Evolutionary conservation across 2,113 vertebrate species (phyloP), one percentile per base, ranked within the genome.

Genomic region (Syngnathoides biaculeatus): DNA sequence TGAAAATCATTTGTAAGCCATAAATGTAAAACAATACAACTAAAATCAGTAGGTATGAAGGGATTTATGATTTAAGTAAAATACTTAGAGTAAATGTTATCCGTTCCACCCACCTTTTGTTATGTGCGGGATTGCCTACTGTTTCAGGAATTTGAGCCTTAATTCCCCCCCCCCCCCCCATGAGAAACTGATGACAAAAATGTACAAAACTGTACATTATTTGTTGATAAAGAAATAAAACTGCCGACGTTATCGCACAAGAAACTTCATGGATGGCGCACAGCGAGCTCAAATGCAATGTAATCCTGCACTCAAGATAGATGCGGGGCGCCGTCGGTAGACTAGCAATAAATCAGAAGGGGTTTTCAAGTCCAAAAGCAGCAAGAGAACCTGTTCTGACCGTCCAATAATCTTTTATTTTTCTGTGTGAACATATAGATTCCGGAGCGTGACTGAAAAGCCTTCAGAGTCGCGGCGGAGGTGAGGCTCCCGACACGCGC

Each of bases 361-460:
- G 64, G 24, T 65, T 65, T 61, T 82, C 71, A 19, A 64, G 24
- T 6, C 50, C 40, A 39, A 55, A 69, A 57, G 53, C 1, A 43
- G 1, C 22, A 45, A 19, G 8, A 14, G 38, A 75, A 72, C 63
- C 65, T 47, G 68, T 24, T 1, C 13, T 73, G 61, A 38, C 22
- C 62, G 39, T 75, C 68, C 73, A 45, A 35, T 55, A 47, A 59
- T 38, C 71, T 7, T 60, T 55, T 30, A 53, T 26, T 64, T 77
- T 68, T 40, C 45, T 70, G 39, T 26, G 30, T 50, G 50, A 61
- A 68, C 26, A 20, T 30, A 40, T 19, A 69, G 61, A 69, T 10
- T 24, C 61, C 27, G 30, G 19, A 60, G 22, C 50, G 64, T 73
- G 38, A 53, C 6, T 35, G 52, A 68, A 59, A 1, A 57, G 24